A percentile compares a stretch with the other conserved stretches of the same genome.
phyloP scores from a whole-genome alignment of 2,113 vertebrate species.

The Eclectus roratus region DNA sequence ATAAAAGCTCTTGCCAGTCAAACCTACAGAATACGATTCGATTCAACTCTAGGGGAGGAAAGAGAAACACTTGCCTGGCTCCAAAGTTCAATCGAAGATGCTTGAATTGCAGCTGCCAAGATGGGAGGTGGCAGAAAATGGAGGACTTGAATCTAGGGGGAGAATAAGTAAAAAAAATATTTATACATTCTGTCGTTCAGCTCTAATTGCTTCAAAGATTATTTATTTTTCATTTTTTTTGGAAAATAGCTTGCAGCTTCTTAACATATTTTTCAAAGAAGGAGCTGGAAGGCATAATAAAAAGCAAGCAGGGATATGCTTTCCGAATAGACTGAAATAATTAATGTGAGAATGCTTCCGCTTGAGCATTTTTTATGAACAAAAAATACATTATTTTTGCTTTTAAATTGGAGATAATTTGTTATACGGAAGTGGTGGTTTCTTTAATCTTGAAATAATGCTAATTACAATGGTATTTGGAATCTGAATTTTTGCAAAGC shows the following conservation, averaged over 20 bases:
- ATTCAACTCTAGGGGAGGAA: conserved; percentile 68
- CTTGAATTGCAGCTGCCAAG: conserved; percentile 65
- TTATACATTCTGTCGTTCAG: conserved; percentile 75
- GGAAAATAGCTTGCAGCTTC: conserved; percentile 78
- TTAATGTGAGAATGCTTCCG: conserved; percentile 82
- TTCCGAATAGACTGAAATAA: conserved; percentile 81
- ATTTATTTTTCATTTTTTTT: conserved; percentile 80
- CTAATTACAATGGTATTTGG: conserved; percentile 76
- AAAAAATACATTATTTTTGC: conserved; percentile 80
- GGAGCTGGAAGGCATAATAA: conserved; percentile 82
- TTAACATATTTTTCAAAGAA: conserved; percentile 82
- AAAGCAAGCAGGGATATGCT: conserved; percentile 79
- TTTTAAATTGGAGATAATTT: conserved; percentile 82
- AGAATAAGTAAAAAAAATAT: conserved; percentile 77
- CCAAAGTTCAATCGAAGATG: conserved; percentile 75
- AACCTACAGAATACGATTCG: conserved; percentile 68
- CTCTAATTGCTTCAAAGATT: conserved; percentile 81
- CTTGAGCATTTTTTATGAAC: conserved; percentile 76
- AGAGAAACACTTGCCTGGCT: conserved; percentile 72
- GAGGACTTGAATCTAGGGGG: conserved; percentile 69
- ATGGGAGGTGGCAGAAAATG: conserved; percentile 68
- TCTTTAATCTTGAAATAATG: conserved; percentile 82
- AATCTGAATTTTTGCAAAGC: conserved; percentile 66
- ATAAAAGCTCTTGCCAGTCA: conserved; percentile 77
- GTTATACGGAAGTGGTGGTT: conserved; percentile 79